Percentiles rank a stretch among this genome's conserved stretches.
phyloP scores from a whole-genome alignment of 2,888 invertebrate species.

The Drosophila flavopinicola region DNA sequence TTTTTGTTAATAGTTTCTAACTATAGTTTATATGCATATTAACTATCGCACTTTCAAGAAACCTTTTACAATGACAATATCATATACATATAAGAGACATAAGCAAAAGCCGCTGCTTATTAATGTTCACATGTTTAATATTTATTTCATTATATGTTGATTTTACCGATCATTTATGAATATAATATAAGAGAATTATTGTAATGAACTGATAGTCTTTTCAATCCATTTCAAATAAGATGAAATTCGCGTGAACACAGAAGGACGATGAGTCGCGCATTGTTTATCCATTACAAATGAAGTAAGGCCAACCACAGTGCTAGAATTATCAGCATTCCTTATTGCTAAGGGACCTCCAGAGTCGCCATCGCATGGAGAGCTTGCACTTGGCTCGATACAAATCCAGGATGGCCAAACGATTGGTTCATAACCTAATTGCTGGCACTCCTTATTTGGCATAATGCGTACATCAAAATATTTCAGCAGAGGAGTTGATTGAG shows the following conservation, averaged over 20 bases:
- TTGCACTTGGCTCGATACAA: slow-evolving; percentile 6
- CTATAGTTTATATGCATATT: background rate
- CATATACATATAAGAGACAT: background rate
- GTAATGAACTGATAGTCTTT: background rate
- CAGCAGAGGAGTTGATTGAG: too few relatives aligned
- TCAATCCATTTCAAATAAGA: slow-evolving; percentile 19
- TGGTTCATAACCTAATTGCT: too few relatives aligned
- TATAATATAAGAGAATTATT: too few relatives aligned
- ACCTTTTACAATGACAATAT: background rate
- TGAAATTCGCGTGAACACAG: background rate
- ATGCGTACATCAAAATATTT: background rate
- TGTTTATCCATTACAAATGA: accelerated
- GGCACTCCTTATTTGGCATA: slow-evolving; percentile 16
- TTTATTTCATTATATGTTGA: too few relatives aligned
- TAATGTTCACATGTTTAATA: background rate
- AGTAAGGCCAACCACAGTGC: slow-evolving; percentile 12
- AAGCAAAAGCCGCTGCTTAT: background rate
- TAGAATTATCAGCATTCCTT: background rate
- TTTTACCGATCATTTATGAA: too few relatives aligned
- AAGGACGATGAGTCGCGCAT: background rate
- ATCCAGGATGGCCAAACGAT: slow-evolving; percentile 6
- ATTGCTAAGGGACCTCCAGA: slow-evolving; percentile 27
- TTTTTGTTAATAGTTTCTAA: too few relatives aligned
- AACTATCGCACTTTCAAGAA: background rate
- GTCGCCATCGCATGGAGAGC: background rate